Evolutionary conservation across 1,140 invertebrate species (phyloP).

Genomic region (Probaryconus sp.): DNA sequence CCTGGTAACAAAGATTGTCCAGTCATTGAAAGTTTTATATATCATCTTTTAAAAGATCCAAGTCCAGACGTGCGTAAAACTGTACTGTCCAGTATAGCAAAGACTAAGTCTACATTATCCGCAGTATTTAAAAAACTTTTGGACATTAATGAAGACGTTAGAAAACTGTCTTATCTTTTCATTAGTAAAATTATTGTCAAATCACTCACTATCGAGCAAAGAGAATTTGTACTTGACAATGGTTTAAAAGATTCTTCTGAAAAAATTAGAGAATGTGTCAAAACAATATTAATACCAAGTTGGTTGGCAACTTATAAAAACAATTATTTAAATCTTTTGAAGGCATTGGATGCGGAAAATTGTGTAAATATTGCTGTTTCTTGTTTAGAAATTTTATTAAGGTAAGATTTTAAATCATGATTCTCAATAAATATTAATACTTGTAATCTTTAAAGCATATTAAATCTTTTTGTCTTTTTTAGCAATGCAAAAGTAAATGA

Average conservation of each 20-base stretch:
- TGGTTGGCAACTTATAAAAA: conserved; percentile 83
- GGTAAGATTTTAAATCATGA: conserved; percentile 47
- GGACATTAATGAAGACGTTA: conserved; percentile 87
- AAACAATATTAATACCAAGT: conserved; percentile 78
- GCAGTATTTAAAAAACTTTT: conserved; percentile 84
- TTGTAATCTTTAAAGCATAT: too few species aligned
- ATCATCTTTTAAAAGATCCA: conserved; percentile 86
- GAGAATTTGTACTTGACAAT: conserved; percentile 81
- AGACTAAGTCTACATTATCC: conserved; percentile 68
- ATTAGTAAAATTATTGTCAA: conserved; percentile 83
- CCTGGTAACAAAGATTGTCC: conserved; percentile 86
- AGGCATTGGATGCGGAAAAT: conserved; percentile 80
- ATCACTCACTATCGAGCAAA: conserved; percentile 83
- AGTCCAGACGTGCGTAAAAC: conserved; percentile 80
- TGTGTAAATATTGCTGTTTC: conserved; percentile 62
- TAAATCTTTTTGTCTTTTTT: conserved; percentile 16
- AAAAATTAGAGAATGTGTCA: conserved; percentile 70
- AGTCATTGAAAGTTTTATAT: conserved; percentile 87
- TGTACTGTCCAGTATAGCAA: conserved; percentile 70
- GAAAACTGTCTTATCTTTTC: conserved; percentile 85
- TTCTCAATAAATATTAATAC: not conserved
- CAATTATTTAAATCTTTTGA: conserved; percentile 81
- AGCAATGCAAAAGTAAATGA: conserved; percentile 30
- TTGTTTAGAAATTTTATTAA: conserved; percentile 66
- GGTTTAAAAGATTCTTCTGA: conserved; percentile 77